Base-by-base conservation (phyloP, 64 coral and sea anemone genomes). In the Actinia equina region DNA sequence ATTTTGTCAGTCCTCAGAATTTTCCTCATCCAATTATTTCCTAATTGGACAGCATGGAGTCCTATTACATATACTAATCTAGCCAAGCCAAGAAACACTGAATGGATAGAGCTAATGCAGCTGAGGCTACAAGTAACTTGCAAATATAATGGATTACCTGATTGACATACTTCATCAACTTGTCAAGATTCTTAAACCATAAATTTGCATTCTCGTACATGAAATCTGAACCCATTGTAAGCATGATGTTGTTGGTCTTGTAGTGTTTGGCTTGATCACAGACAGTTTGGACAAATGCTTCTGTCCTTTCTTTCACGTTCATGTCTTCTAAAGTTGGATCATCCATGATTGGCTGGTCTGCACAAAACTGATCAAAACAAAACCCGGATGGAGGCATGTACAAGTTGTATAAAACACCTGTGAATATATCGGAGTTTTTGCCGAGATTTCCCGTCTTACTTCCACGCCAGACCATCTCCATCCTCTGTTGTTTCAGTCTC, bases 121-220 rank as follows among this genome's bases (percentile, higher is more conserved):
- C 30, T 1, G 0, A 37, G 30, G 30, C 30, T 37, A 37, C 1
- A 1, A 37, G 30, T 37, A 37, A 37, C 30, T 71, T 74, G 69
- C 26, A 30, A 74, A 30, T 37, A 74, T 41, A 74, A 14, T 4
- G 2, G 9, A 2, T 87, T 83, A 92, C 90, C 7, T 82, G 57
- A 56, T 92, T 87, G 59, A 87, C 90, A 54, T 92, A 83, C 83
- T 82, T 74, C 14, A 92, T 87, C 8, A 92, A 74, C n/a, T 87
- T 92, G 51, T 92, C 90, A 60, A 92, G 65, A 92, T 92, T 92
- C 17, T 69, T 92, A 45, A 64, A 92, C 90, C 90, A 92, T 17
- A 87, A 52, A 71, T 87, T 92, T 44, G 90, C 90, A 83, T 92
- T 87, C 59, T 92, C 90, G 20, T 92, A 92, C 90, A 92, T 92